Percentiles rank a stretch among this genome's conserved stretches.
phyloP scores from a whole-genome alignment of 2,888 invertebrate species.

The Caenorhabditis virilis region DNA sequence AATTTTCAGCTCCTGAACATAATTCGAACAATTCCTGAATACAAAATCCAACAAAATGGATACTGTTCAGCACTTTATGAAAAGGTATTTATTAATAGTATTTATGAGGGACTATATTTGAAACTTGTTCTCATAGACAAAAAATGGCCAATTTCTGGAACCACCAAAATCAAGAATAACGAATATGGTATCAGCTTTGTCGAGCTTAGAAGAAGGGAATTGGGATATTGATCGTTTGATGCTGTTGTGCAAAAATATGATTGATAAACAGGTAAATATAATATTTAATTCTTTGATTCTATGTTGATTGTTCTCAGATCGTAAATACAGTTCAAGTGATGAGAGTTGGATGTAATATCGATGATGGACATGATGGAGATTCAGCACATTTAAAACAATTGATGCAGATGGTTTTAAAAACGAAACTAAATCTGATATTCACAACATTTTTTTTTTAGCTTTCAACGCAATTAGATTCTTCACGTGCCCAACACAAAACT shows the following conservation, averaged over 20 bases:
- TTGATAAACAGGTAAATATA: constrained; percentile 48
- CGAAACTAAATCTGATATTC: not conserved
- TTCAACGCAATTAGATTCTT: constrained; percentile 44
- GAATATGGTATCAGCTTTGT: constrained; percentile 33
- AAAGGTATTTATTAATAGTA: constrained; percentile 14
- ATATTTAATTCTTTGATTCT: not conserved
- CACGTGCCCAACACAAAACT: constrained; percentile 38
- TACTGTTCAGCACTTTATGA: constrained; percentile 28
- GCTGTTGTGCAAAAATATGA: constrained; percentile 40
- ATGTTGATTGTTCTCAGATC: constrained; percentile 23
- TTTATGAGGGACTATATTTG: constrained; percentile 5
- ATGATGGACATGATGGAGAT: constrained; percentile 51
- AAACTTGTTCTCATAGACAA: too few species aligned
- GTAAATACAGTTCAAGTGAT: constrained; percentile 45
- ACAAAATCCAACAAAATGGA: constrained; percentile 39
- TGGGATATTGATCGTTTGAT: constrained; percentile 42
- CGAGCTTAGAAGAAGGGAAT: constrained; percentile 38
- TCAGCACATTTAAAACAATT: constrained; percentile 53
- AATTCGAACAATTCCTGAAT: constrained; percentile 42
- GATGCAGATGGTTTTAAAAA: constrained; percentile 48
- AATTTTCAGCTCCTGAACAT: constrained; percentile 45
- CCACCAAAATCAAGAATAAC: constrained; percentile 14
- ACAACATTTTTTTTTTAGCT: constrained; percentile 41
- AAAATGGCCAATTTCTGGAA: too few species aligned
- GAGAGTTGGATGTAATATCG: constrained; percentile 44